Percentiles rank a stretch among this genome's conserved stretches.
These are phyloP conservation scores for Merluccius polli DNA, from an alignment of 2,797 vertebrate genomes.

Conservation along the genomic window DNA sequence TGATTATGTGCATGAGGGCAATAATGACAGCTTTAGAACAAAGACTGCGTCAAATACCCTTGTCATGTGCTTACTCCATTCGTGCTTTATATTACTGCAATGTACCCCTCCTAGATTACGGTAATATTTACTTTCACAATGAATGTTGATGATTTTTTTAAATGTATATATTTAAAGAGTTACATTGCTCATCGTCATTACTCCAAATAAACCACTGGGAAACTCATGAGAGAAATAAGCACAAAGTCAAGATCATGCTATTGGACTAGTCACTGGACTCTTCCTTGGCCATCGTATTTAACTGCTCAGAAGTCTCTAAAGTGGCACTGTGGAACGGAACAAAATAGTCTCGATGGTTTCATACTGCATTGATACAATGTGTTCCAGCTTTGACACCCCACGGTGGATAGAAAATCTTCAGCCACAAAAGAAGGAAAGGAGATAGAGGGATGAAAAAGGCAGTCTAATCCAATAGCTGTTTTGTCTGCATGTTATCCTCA, in stretches of 20 bases:
- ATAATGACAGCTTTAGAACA: not conserved
- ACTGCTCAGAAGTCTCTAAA: slow-evolving; percentile 22
- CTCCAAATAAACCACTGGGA: not conserved
- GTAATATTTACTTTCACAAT: not conserved
- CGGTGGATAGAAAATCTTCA: slow-evolving; percentile 24
- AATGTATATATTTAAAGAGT: not conserved
- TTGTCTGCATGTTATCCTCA: not conserved
- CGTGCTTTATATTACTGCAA: not conserved
- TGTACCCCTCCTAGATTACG: not conserved
- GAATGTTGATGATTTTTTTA: not conserved
- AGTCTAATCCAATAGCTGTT: slow-evolving; percentile 11
- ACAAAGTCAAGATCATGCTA: not conserved
- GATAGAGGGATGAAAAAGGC: slow-evolving; percentile 9
- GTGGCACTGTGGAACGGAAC: slow-evolving; percentile 46
- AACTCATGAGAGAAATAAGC: not conserved
- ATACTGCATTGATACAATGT: slow-evolving; percentile 49
- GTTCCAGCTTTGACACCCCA: slow-evolving; percentile 41
- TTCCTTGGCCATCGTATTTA: slow-evolving; percentile 5
- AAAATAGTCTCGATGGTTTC: slow-evolving; percentile 34
- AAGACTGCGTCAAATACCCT: not conserved
- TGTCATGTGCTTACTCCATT: not conserved
- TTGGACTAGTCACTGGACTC: not conserved
- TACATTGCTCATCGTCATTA: not conserved
- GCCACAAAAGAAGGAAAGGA: slow-evolving; percentile 11
- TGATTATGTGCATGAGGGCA: not conserved